These are phyloP conservation scores for Synchiropus splendidus DNA, from an alignment of 2,113 vertebrate genomes.

Conservation along the genomic window DNA sequence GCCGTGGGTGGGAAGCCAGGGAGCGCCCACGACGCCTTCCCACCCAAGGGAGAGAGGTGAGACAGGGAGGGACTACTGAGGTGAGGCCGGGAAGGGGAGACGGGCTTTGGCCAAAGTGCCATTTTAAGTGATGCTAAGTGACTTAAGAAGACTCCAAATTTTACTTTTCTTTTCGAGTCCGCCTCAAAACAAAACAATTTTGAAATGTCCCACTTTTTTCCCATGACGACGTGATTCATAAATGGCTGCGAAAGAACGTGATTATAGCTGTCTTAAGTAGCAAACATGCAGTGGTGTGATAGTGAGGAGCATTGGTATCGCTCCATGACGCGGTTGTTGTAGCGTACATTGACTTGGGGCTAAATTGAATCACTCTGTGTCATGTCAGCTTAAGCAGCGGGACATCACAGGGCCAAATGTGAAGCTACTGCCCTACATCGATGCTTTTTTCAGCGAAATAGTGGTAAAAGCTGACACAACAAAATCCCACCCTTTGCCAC, in stretches of 20 bases:
- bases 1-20: constrained; percentile 50
- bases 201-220: no score
- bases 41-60: constrained; percentile 62
- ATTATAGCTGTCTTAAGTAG: neutral
- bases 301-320: constrained; percentile 4
- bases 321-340: constrained; percentile 16
- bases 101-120: no score
- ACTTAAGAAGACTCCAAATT: no score
- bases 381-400: constrained; percentile 22
- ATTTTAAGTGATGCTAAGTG: no score
- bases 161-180: no score
- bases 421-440: constrained; percentile 12
- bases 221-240: no score
- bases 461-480: no score
- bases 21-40: constrained; percentile 25
- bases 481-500: no score
- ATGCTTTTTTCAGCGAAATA: constrained; percentile 6
- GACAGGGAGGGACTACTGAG: constrained; percentile 5
- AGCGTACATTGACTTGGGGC: constrained; percentile 17
- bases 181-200: no score
- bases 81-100: no score
- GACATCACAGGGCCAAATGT: constrained; percentile 5
- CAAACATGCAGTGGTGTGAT: neutral
- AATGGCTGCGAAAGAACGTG: no score
- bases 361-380: constrained; percentile 26